Base-by-base conservation (phyloP, 2,113 vertebrate genomes). In the Nanger granti region DNA sequence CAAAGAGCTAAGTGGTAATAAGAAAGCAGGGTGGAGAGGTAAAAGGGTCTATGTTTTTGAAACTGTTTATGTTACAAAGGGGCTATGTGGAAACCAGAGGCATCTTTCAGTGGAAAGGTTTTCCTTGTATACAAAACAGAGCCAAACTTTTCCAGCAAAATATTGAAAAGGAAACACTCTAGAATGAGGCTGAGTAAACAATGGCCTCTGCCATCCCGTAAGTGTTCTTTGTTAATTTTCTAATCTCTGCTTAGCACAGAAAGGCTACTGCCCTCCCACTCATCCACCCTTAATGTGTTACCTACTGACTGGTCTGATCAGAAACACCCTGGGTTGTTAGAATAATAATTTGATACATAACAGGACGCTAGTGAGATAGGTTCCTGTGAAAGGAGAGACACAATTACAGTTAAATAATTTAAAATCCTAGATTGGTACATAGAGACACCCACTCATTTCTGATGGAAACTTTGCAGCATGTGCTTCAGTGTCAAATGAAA, bases 401-500 rank as follows among this genome's bases (percentile, higher is more conserved):
- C 64, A 92, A 97, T 96, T 84, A 87, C 94, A 96, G 89, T 97
- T 87, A 95, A 98, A 98, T 98, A 98, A 98, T 97, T 99, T 98
- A 98, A 97, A 97, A 96, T 55, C 87, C 96, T 95, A 93, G 20
- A 89, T 96, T 73, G 85, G 76, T 88, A 95, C 83, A 96, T 52
- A 97, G 97, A 98, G 60, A 98, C 97, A 96, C 62, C 69, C 87
- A 89, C 8, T 92, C 60, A 87, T 89, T 97, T 97, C 92, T 91
- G 76, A 49, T 26, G 76, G 69, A 96, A 97, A 17, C 83, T 59
- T 26, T 95, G 90, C 29, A 97, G 93, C 60, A 44, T 47, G 49
- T 4, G 41, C 44, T 31, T 47, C 86, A 89, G 98, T 97, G 98
- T 99, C 99, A 99, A 98, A 99, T 99, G 97, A 99, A 99, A 99